phyloP scores from a whole-genome alignment of 1,140 invertebrate genomes.

The Aphis gossypii region DNA sequence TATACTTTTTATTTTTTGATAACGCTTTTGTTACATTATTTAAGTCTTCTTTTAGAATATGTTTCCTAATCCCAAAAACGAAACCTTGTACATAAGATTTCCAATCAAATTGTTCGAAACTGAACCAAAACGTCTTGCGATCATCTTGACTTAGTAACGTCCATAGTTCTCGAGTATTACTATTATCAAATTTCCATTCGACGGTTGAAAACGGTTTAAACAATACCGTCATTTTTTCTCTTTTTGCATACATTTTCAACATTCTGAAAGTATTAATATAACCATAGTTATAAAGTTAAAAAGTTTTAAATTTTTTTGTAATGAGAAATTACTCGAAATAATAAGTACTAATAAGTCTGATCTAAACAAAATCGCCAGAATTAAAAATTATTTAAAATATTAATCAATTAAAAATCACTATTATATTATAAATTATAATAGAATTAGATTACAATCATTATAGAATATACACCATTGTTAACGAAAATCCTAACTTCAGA shows the following conservation, averaged over 20 bases:
- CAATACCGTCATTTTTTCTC: neutral
- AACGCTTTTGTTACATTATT: neutral
- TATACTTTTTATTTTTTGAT: neutral
- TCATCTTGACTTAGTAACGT: neutral
- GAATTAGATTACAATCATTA: neutral
- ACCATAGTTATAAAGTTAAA: neutral
- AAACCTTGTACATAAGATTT: neutral
- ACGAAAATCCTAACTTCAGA: neutral
- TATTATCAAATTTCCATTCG: conserved; percentile 24
- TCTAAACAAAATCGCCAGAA: too few relatives aligned
- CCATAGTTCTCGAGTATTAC: neutral
- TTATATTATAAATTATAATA: neutral
- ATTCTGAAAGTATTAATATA: neutral
- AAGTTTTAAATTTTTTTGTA: neutral
- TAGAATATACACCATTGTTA: neutral
- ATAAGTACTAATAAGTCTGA: too few relatives aligned
- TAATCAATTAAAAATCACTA: neutral
- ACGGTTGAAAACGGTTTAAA: neutral
- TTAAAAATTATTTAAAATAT: too few relatives aligned
- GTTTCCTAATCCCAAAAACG: neutral
- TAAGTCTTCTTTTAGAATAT: neutral
- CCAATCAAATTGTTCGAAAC: neutral
- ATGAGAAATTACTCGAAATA: too few relatives aligned
- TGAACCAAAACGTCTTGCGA: neutral
- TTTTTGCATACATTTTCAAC: neutral